Percentiles rank a stretch among this genome's conserved stretches.
Conservation (phyloP, 1,140 invertebrate genomes). For the Palaemon carinicauda region DNA sequence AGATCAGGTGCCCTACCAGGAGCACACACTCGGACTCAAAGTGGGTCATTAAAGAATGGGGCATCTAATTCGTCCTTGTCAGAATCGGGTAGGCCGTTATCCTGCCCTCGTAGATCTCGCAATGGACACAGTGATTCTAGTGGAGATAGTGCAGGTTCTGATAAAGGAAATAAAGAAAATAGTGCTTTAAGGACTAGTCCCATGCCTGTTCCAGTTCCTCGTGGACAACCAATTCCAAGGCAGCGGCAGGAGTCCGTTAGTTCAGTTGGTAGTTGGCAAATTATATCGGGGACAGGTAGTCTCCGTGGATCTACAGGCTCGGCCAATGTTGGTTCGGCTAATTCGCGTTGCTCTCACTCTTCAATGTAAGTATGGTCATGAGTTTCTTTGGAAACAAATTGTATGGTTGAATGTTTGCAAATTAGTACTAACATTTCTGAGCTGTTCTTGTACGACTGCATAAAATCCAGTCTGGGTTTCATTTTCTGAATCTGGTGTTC, state of each 20-base stretch:
- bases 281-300: conserved; percentile 75
- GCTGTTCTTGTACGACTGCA: too few species aligned
- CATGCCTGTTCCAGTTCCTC: conserved; percentile 26
- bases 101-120: not conserved
- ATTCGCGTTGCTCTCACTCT: conserved; percentile 56
- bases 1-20: not conserved
- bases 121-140: conserved; percentile 41
- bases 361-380: conserved; percentile 48
- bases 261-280: conserved; percentile 71
- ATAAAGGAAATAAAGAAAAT: not conserved
- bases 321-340: conserved; percentile 34
- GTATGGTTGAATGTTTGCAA: too few species aligned
- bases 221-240: not conserved
- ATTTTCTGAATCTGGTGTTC: too few species aligned
- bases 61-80: conserved; percentile 1
- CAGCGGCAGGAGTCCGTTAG: conserved; percentile 28
- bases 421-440: not conserved
- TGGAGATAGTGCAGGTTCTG: conserved; percentile 4
- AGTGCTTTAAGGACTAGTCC: conserved; percentile 18
- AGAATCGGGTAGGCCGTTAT: not conserved
- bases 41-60: conserved; percentile 15
- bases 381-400: not conserved
- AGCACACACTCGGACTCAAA: not conserved
- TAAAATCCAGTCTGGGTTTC: too few species aligned
- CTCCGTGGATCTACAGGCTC: conserved; percentile 68